phyloP scores from a whole-genome alignment of 2,113 vertebrate species.

The Cercocebus atys region DNA sequence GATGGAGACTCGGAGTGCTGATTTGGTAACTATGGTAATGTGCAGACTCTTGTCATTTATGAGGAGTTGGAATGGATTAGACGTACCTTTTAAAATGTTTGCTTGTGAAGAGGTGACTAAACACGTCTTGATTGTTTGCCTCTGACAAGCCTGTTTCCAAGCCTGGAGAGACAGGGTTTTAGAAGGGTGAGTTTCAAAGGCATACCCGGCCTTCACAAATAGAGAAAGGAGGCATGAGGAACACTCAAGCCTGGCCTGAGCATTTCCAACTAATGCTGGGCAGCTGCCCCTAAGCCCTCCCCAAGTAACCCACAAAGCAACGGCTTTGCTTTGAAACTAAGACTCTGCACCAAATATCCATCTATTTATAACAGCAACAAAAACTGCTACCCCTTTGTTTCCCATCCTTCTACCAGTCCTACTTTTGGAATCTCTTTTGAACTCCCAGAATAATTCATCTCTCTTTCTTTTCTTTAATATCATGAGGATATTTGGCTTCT shows the following conservation, averaged over 20 bases:
- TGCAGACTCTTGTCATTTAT: constrained; percentile 15
- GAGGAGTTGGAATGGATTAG: constrained; percentile 46
- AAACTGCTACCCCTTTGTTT: background rate
- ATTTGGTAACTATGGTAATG: constrained; percentile 68
- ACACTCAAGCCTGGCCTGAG: background rate
- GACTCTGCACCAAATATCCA: constrained; percentile 15
- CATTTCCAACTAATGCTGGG: constrained; percentile 63
- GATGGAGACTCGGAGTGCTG: background rate
- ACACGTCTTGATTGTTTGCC: background rate
- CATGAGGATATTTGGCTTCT: background rate
- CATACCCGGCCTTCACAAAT: background rate
- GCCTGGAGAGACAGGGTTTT: constrained; percentile 3
- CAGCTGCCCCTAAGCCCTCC: constrained; percentile 69
- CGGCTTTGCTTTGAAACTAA: constrained; percentile 71
- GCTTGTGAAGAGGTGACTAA: constrained; percentile 46
- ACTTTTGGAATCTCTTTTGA: constrained; percentile 22
- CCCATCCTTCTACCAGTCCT: background rate
- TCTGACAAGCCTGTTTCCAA: background rate
- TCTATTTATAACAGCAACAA: constrained; percentile 66
- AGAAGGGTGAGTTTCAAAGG: constrained; percentile 59
- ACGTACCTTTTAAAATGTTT: constrained; percentile 56
- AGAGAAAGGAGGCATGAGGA: background rate
- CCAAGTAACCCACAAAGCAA: constrained; percentile 35
- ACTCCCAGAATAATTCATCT: background rate
- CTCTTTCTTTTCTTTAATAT: background rate